Evolutionary conservation across 2,888 invertebrate species (phyloP).

Genomic region (Nomada goodeniana): DNA sequence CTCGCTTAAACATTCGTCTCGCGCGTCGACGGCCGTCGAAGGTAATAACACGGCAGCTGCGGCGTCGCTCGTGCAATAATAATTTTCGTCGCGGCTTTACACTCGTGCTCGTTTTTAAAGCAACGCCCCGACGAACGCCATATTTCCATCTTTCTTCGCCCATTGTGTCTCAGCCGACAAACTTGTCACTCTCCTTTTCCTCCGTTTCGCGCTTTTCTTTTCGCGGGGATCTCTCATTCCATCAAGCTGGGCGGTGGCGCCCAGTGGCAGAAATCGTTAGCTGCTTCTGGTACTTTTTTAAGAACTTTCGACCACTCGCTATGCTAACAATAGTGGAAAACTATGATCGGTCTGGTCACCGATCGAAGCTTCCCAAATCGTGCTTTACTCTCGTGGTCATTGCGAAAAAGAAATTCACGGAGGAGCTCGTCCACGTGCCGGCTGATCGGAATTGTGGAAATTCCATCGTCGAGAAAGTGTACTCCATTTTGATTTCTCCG

Average conservation of each 20-base stretch:
- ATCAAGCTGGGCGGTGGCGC: constrained; percentile 11
- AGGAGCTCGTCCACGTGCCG: constrained; percentile 2
- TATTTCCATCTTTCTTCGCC: constrained; percentile 34
- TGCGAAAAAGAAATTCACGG: background rate
- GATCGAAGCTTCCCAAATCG: background rate
- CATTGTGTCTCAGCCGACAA: background rate
- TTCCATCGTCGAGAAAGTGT: background rate
- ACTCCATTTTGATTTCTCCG: background rate
- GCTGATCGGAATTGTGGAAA: background rate
- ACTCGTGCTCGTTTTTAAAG: constrained; percentile 67
- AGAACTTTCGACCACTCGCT: background rate
- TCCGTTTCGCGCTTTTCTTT: background rate
- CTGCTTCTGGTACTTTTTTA: too few species aligned
- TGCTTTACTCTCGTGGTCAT: too few species aligned
- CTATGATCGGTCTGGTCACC: background rate
- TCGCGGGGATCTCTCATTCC: constrained; percentile 16
- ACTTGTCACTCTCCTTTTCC: constrained; percentile 7
- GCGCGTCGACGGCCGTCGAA: constrained; percentile 53
- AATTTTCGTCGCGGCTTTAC: constrained; percentile 62
- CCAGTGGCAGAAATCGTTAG: constrained; percentile 3
- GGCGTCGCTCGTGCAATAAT: constrained; percentile 62
- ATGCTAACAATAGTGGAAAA: too few species aligned
- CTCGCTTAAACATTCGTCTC: constrained; percentile 57
- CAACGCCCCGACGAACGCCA: constrained; percentile 48
- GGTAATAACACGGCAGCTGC: constrained; percentile 63